phyloP scores from a whole-genome alignment of 2,888 invertebrate genomes.

The Neelides folsomi region DNA sequence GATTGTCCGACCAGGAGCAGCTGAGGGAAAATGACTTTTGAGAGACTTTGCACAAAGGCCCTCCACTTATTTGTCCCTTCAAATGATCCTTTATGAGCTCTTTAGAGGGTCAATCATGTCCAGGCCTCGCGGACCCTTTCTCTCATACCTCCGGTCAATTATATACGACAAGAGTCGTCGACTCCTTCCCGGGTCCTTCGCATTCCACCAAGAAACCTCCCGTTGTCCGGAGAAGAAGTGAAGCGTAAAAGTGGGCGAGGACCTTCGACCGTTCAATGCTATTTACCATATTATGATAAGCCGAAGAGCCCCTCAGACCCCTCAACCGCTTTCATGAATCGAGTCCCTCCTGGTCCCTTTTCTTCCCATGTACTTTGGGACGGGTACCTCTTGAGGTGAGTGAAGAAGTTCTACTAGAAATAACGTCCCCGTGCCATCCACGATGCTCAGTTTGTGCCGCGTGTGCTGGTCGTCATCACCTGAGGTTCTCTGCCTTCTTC shows the following conservation, averaged over 20 bases:
- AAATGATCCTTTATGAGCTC: conserved; percentile 33
- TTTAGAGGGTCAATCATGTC: conserved; percentile 34
- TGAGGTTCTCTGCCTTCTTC: no score
- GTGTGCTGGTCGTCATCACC: conserved; percentile 7
- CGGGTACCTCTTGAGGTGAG: no score
- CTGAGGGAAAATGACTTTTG: conserved; percentile 17
- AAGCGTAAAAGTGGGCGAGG: background rate
- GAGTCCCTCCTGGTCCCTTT: no score
- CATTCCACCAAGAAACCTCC: background rate
- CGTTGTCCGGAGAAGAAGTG: background rate
- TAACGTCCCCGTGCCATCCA: no score
- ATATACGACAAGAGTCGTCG: no score
- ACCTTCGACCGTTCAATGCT: background rate
- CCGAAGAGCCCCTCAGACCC: background rate
- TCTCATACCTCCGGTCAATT: no score
- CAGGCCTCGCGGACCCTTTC: conserved; percentile 1
- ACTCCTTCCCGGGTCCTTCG: background rate
- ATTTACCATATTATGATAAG: no score
- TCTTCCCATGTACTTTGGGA: no score
- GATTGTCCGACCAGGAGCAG: conserved; percentile 8
- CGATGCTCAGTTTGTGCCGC: conserved; percentile 28
- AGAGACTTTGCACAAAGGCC: conserved; percentile 3
- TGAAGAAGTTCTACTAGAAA: no score
- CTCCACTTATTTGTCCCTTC: conserved; percentile 26
- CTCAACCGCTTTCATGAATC: no score